Evolutionary conservation across 2,113 vertebrate genomes (phyloP).

Genomic region (Rhinogobius similis): DNA sequence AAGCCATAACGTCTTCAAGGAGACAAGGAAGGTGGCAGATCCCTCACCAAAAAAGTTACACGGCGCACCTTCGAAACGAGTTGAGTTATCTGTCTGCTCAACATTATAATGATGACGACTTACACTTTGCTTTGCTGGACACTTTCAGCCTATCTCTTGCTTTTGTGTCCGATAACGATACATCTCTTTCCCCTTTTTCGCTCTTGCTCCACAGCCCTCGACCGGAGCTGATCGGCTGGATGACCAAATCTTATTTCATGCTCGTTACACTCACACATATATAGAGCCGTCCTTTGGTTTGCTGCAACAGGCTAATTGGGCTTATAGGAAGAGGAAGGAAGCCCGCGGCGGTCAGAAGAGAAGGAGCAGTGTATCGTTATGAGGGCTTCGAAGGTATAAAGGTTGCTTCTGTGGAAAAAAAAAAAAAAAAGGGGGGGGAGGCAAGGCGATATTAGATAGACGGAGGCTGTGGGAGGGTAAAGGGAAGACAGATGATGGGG

Average conservation of each 20-base stretch:
- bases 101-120: neutral
- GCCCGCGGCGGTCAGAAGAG: constrained; percentile 43
- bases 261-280: constrained; percentile 54
- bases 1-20: neutral
- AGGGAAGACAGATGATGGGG: neutral
- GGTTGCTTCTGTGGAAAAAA: constrained; percentile 15
- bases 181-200: constrained; percentile 16
- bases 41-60: neutral
- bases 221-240: constrained; percentile 58
- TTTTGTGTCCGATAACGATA: constrained; percentile 17
- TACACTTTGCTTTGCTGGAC: neutral
- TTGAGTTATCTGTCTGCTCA: neutral
- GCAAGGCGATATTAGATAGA: constrained; percentile 10
- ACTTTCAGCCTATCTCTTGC: constrained; percentile 14
- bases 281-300: constrained; percentile 52
- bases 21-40: too few species aligned
- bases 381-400: constrained; percentile 39
- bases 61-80: neutral
- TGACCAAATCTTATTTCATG: constrained; percentile 76
- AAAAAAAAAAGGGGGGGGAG: too few species aligned
- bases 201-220: constrained; percentile 29
- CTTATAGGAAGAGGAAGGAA: constrained; percentile 32
- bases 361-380: constrained; percentile 35
- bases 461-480: neutral
- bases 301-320: constrained; percentile 75